Base-by-base conservation (phyloP, 2,113 vertebrate species). In the Scolopax mira region DNA sequence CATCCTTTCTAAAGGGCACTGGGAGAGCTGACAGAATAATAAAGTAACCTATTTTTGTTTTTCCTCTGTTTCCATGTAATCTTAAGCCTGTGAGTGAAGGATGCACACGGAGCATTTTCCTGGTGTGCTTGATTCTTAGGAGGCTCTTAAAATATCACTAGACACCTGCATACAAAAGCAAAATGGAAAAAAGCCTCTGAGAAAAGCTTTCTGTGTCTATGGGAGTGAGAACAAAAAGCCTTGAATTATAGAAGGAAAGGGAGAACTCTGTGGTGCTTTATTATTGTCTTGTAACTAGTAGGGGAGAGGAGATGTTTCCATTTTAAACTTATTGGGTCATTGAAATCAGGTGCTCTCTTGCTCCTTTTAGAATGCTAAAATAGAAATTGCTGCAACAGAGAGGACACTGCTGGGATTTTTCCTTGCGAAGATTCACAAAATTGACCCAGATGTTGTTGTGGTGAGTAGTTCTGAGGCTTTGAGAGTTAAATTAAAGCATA, bases 401-500 rank as follows among this genome's bases (percentile, higher is more conserved):
- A 98, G 99, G 90, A 99, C 99, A 30, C 97, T 99, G 86, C 97
- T 99, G 58, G 99, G 99, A 62, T 99, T 99, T 98, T 99, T 99
- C 92, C 98, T 99, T 94, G 99, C 99, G 7, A 99, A 99, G 97
- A 97, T 99, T 98, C 99, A 99, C 97, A 99, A 99, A 98, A 98
- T 99, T 69, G 99, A 99, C 96, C 99, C 99, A 64, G 99, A 99
- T 73, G 98, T 99, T 90, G 97, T 99, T 97, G 99, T 99, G 98
- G 99, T 99, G 95, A 99, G 99, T 98, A 96, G 85, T 65, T 85
- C 62, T 90, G 81, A 81, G 74, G 73, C 51, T 91, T 7, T 44
- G 57, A 81, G 77, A 88, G 74, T 73, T 92, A 79, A 92, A 78
- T 64, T 89, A 62, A 94, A 86, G 88, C 80, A 61, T 69, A 49